Evolutionary conservation across 1,140 invertebrate genomes (phyloP).

Genomic region (Myzus persicae): DNA sequence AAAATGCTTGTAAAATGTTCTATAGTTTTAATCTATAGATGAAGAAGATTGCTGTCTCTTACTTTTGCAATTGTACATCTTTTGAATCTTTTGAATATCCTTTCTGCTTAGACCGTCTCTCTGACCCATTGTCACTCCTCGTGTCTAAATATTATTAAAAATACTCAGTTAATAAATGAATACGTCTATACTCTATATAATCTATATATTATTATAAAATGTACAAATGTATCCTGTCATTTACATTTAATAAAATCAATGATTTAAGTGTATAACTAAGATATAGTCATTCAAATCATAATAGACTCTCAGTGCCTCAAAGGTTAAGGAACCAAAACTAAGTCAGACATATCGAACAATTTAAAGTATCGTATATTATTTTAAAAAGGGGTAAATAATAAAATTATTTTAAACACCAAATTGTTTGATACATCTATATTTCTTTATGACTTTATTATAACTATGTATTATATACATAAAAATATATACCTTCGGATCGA

Average conservation of each 20-base stretch:
- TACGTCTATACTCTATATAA: background rate
- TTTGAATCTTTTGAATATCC: conserved; percentile 77
- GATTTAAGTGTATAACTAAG: no score
- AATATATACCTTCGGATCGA: conserved; percentile 71
- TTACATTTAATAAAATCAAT: no score
- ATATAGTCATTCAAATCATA: no score
- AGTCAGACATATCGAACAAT: background rate
- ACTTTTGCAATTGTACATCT: conserved; percentile 77
- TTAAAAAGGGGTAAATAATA: background rate
- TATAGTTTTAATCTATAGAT: conserved; percentile 40
- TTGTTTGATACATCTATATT: background rate
- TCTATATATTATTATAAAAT: background rate
- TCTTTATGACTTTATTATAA: background rate
- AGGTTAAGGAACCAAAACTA: background rate
- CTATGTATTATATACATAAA: background rate
- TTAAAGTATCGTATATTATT: background rate
- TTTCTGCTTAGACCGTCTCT: conserved; percentile 75
- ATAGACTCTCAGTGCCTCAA: background rate
- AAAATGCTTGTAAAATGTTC: background rate
- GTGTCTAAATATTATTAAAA: conserved; percentile 61
- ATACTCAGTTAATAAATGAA: background rate
- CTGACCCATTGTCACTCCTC: conserved; percentile 68
- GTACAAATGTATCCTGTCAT: no score
- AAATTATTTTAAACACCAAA: background rate
- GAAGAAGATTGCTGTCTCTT: conserved; percentile 58